Evolutionary conservation across 2,797 vertebrate species (phyloP).

Genomic region (Parambassis ranga): DNA sequence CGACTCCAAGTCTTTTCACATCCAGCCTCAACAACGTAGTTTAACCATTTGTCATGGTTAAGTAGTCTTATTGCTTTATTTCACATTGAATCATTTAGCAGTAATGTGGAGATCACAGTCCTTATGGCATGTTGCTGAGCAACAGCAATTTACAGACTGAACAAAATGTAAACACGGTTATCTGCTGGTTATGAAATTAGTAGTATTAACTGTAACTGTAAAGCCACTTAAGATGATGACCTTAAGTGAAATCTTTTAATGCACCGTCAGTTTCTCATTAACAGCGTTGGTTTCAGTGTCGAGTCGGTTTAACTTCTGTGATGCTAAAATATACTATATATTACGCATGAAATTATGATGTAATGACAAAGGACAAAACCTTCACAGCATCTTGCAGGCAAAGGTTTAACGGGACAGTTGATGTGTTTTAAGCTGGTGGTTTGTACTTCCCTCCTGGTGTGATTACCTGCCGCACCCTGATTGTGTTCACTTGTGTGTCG

Average conservation of each 20-base stretch:
- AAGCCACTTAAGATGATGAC: not conserved
- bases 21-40: too few relatives aligned
- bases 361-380: not conserved
- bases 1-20: too few relatives aligned
- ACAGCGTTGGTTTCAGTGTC: slow-evolving; percentile 1
- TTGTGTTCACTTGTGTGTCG: too few relatives aligned
- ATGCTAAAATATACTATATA: too few relatives aligned
- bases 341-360: too few relatives aligned
- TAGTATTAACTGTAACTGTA: not conserved
- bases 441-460: too few relatives aligned
- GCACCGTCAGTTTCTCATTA: slow-evolving; percentile 10
- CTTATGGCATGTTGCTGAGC: not conserved
- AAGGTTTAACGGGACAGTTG: too few relatives aligned
- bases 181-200: not conserved
- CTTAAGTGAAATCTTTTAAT: not conserved
- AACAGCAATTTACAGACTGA: too few relatives aligned
- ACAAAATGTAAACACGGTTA: too few relatives aligned
- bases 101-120: not conserved
- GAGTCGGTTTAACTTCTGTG: too few relatives aligned
- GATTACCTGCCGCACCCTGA: too few relatives aligned
- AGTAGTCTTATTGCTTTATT: not conserved
- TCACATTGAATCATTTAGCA: not conserved
- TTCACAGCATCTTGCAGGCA: not conserved
- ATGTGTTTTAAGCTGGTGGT: too few relatives aligned
- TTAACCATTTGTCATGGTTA: not conserved